These are phyloP conservation scores for Epirrhoe tristata DNA, from an alignment of 2,888 invertebrate species.

Conservation along the genomic window DNA sequence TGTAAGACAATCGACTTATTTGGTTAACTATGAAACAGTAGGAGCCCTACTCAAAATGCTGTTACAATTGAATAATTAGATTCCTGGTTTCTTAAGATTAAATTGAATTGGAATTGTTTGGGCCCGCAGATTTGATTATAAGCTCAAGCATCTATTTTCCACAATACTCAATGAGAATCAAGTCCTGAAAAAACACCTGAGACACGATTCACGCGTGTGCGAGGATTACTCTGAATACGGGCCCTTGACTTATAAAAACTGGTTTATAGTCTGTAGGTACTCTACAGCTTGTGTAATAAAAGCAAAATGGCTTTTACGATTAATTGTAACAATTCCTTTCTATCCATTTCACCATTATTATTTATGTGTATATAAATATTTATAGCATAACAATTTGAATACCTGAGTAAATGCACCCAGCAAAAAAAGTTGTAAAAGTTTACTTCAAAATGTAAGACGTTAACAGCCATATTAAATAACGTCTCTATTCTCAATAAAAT, in stretches of 20 bases:
- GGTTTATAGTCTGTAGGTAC: neutral
- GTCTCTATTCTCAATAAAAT: constrained; percentile 80
- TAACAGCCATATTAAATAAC: constrained; percentile 83
- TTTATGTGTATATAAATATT: constrained; percentile 61
- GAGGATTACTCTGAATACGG: too few species aligned
- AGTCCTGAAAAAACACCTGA: too few species aligned
- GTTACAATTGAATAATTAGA: constrained; percentile 40
- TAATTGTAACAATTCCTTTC: constrained; percentile 10
- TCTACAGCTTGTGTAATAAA: neutral
- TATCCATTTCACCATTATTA: constrained; percentile 4
- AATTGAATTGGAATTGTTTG: neutral
- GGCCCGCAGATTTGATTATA: too few species aligned
- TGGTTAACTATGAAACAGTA: constrained; percentile 40
- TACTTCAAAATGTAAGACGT: constrained; percentile 72
- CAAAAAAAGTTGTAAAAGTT: constrained; percentile 58
- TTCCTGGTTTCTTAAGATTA: neutral
- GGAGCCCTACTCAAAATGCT: constrained; percentile 23
- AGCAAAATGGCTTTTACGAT: neutral
- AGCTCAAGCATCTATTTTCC: too few species aligned
- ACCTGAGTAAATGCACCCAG: constrained; percentile 54
- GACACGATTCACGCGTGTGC: too few species aligned
- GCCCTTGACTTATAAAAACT: neutral
- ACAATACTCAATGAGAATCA: too few species aligned
- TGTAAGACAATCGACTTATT: constrained; percentile 50
- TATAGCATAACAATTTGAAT: constrained; percentile 68